Conservation (phyloP, 2,797 vertebrate species). For the Poeciliopsis paucimaculata region DNA sequence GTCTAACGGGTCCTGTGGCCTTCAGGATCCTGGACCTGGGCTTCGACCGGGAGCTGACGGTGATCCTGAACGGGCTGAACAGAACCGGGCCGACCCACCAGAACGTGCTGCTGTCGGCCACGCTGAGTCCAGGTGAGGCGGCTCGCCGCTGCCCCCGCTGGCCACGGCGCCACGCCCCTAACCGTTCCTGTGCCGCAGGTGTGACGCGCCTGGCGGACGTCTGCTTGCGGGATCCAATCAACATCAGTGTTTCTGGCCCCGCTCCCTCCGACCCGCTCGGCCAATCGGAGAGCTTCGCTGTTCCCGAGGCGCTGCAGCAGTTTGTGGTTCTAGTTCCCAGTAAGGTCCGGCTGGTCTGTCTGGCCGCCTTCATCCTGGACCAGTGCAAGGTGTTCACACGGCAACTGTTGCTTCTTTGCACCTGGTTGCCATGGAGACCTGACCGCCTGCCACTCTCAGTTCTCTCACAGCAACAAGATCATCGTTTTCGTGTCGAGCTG, state of each 20-base stretch:
- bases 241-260: constrained; percentile 80
- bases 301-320: constrained; percentile 88
- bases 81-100: constrained; percentile 79
- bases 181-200: constrained; percentile 69
- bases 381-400: constrained; percentile 83
- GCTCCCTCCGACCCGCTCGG: constrained; percentile 14
- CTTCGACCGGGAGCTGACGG: constrained; percentile 91
- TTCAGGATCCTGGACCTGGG: constrained; percentile 91
- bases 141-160: not conserved
- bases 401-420: too few species aligned
- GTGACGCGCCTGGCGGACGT: constrained; percentile 86
- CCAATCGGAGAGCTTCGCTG: constrained; percentile 80
- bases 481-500: constrained; percentile 83
- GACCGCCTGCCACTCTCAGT: constrained; percentile 43
- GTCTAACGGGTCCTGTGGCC: not conserved
- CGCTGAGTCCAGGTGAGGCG: constrained; percentile 85
- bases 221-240: constrained; percentile 87
- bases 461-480: constrained; percentile 74
- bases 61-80: constrained; percentile 92
- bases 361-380: constrained; percentile 91
- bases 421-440: constrained; percentile 7
- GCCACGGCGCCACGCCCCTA: not conserved
- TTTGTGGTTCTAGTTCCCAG: constrained; percentile 88
- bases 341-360: constrained; percentile 90
- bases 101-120: constrained; percentile 93